phyloP scores from a whole-genome alignment of 2,113 vertebrate genomes.

The Pachycephala philippinensis region DNA sequence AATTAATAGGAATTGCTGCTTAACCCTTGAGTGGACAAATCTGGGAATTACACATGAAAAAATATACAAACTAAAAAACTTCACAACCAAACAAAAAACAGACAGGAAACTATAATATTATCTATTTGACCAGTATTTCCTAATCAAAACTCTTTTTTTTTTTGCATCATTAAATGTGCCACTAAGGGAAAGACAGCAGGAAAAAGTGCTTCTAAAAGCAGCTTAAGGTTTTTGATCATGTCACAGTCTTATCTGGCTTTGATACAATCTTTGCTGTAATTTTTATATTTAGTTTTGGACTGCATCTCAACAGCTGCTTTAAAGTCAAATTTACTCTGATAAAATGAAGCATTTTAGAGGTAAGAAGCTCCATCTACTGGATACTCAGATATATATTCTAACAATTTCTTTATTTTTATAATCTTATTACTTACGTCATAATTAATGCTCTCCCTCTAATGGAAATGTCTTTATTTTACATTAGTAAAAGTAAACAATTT shows the following conservation, averaged over 20 bases:
- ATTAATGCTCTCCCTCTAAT: neutral
- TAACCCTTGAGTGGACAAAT: neutral
- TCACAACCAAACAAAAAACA: neutral
- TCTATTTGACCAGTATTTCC: neutral
- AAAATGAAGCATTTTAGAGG: slow-evolving; percentile 37
- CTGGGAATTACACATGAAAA: neutral
- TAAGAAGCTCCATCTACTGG: slow-evolving; percentile 71
- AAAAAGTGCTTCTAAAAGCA: neutral
- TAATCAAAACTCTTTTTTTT: neutral
- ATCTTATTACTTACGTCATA: neutral
- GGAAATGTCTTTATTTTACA: neutral
- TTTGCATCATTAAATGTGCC: neutral
- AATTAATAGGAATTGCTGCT: neutral
- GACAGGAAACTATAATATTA: neutral
- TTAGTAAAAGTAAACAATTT: neutral
- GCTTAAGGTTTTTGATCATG: neutral
- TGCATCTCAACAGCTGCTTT: neutral
- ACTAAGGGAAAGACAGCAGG: neutral
- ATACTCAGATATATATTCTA: neutral
- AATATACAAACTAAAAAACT: neutral
- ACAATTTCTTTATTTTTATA: neutral
- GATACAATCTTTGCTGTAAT: neutral
- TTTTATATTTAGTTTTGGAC: neutral
- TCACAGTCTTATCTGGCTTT: neutral
- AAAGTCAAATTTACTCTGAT: neutral